Evolutionary conservation across 2,113 vertebrate species (phyloP), one percentile per base, ranked within the genome.

Genomic region (Dicrurus megarhynchus): DNA sequence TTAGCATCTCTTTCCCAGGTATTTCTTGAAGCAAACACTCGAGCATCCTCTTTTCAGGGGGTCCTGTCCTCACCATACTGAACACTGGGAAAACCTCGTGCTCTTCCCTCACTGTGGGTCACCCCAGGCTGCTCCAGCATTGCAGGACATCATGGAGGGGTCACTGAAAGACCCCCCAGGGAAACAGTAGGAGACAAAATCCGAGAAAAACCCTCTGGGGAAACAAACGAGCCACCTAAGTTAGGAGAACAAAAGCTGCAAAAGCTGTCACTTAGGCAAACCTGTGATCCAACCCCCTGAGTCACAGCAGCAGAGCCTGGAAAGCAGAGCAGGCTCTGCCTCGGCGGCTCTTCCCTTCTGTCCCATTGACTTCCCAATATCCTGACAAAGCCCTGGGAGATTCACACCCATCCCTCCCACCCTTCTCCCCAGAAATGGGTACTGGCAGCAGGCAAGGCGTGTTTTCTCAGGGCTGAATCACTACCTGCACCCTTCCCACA

Each of bases 221-320:
- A 74, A 87, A 63, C 13, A 75, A 94, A 49, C 2, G 1, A 92
- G 33, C 49, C 53, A 77, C 80, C 53, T 21, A 50, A 60, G 85
- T 46, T 5, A 60, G 28, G 23, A 77, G 67, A 94, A 92, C 42
- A 86, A 78, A 93, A 71, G 26, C 74, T 60, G 20, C 44, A 74
- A 32, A 46, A 92, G 67, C 84, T 67, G 81, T 53, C 11, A 7
- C 64, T 89, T 30, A 4, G 18, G 69, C 59, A 84, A 89, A 52
- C 20, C 89, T 84, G 53, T 93, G 84, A 89, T 91, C 71, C 69
- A 75, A 79, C 4, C 20, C 57, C 87, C 4, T 87, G 95, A 96
- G 91, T 93, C 96, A 94, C 5, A 0, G 89, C 61, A 94, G 91
- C 74, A 49, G 74, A 50, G 84, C 89, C 95, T 91, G 91, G 89